A percentile compares a stretch with the other conserved stretches of the same genome.
These are phyloP conservation scores for Sminthurides bifidus DNA, from an alignment of 1,140 invertebrate genomes.

Conservation along the genomic window DNA sequence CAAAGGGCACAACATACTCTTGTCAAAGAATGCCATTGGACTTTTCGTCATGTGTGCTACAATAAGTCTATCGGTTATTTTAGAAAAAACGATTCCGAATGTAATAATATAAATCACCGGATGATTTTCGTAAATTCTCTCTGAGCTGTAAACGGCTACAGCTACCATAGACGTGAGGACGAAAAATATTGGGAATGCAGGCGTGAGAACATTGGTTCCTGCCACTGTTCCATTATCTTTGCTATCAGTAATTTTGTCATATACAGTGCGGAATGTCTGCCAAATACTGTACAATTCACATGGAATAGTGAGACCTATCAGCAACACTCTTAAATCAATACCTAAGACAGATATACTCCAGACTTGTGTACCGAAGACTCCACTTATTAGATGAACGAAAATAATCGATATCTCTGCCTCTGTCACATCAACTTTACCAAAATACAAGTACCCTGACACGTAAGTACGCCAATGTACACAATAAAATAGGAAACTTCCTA, in stretches of 20 bases:
- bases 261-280: slow-evolving; percentile 41
- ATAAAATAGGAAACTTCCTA: slow-evolving; percentile 89
- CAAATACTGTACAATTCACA: slow-evolving; percentile 28
- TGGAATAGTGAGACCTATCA: slow-evolving; percentile 8
- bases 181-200: slow-evolving; percentile 81
- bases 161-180: slow-evolving; percentile 84
- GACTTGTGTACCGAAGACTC: slow-evolving; percentile 68
- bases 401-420: slow-evolving; percentile 95
- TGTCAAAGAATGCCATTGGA: slow-evolving; percentile 93
- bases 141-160: slow-evolving; percentile 82
- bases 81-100: slow-evolving; percentile 89
- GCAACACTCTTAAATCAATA: slow-evolving; percentile 12
- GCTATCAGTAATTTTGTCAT: slow-evolving; percentile 60
- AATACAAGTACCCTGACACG: slow-evolving; percentile 81
- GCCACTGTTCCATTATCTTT: slow-evolving; percentile 89
- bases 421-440: slow-evolving; percentile 94
- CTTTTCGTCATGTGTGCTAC: slow-evolving; percentile 98
- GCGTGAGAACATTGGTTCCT: slow-evolving; percentile 93
- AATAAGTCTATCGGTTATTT: slow-evolving; percentile 91
- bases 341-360: slow-evolving; percentile 59
- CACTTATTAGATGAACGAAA: slow-evolving; percentile 71
- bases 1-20: slow-evolving; percentile 78
- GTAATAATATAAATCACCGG: slow-evolving; percentile 87
- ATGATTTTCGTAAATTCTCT: slow-evolving; percentile 79
- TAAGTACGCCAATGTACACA: slow-evolving; percentile 99